Percentiles rank a stretch among this genome's conserved stretches.
Evolutionary conservation across 1,140 invertebrate genomes (phyloP).

Genomic region (Nephila pilipes): DNA sequence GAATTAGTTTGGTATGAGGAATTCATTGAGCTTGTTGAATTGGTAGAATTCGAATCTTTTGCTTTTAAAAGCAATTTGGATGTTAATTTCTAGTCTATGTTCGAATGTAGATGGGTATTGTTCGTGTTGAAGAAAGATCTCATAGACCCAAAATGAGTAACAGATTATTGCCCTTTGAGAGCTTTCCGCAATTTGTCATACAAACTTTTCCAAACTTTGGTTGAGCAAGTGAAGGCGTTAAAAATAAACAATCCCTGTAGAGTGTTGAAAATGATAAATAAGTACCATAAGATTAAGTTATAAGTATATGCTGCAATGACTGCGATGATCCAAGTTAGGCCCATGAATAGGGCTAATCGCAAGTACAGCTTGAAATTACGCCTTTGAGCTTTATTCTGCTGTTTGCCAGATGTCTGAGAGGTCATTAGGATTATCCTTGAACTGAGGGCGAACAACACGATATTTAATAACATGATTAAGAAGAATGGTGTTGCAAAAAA

Average conservation of each 20-base stretch:
- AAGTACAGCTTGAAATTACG: conserved; percentile 84
- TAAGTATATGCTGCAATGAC: conserved; percentile 81
- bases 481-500: conserved; percentile 84
- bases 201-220: conserved; percentile 58
- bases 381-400: conserved; percentile 78
- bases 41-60: not conserved
- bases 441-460: conserved; percentile 83
- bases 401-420: conserved; percentile 78
- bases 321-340: conserved; percentile 84
- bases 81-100: conserved; percentile 29
- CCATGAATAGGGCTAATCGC: conserved; percentile 82
- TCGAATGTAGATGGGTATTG: conserved; percentile 35
- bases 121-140: conserved; percentile 31
- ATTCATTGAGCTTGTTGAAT: conserved; percentile 5
- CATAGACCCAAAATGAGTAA: conserved; percentile 6
- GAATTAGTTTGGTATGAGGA: not conserved
- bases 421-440: conserved; percentile 83
- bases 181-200: not conserved
- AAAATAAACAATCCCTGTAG: conserved; percentile 85
- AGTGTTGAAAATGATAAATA: conserved; percentile 84
- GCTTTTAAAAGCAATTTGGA: conserved; percentile 30
- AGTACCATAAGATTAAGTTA: conserved; percentile 81
- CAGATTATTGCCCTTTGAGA: not conserved
- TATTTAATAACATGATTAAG: conserved; percentile 82
- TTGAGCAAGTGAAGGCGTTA: conserved; percentile 83